Conservation (phyloP, 2,888 invertebrate species). For the Sarcophaga variegata region DNA sequence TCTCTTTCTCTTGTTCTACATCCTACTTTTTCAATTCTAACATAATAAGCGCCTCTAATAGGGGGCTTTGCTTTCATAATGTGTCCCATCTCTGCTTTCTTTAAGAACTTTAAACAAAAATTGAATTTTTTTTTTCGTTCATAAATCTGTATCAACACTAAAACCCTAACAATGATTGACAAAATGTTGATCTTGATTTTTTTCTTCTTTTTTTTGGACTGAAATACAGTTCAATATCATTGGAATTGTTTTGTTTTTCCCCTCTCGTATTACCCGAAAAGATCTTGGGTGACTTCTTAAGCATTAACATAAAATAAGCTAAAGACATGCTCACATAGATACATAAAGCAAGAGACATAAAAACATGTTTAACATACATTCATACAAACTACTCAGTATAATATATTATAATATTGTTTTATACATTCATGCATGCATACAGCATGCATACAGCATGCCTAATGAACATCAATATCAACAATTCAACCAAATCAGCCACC, state of each 20-base stretch:
- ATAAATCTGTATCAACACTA: constrained; percentile 19
- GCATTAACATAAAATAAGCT: neutral
- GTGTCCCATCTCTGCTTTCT: too few species aligned
- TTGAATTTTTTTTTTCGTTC: neutral
- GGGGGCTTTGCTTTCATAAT: too few species aligned
- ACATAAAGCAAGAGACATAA: neutral
- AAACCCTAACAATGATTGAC: constrained; percentile 63
- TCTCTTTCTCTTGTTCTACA: too few species aligned
- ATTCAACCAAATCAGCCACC: constrained; percentile 6
- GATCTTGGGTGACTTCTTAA: neutral
- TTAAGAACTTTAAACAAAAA: neutral
- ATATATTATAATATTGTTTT: neutral
- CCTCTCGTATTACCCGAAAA: neutral
- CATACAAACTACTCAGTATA: too few species aligned
- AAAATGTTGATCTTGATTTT: constrained; percentile 67
- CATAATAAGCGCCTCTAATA: too few species aligned
- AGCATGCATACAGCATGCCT: neutral
- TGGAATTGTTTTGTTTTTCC: too few species aligned
- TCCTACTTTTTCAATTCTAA: too few species aligned
- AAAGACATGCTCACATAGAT: neutral
- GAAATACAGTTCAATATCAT: neutral
- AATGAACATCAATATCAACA: constrained; percentile 7
- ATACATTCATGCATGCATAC: constrained; percentile 18
- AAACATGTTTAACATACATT: neutral
- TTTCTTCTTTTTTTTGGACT: neutral